Evolutionary conservation across 64 coral and sea anemone species (phyloP).

Genomic region (Actinia tenebrosa): DNA sequence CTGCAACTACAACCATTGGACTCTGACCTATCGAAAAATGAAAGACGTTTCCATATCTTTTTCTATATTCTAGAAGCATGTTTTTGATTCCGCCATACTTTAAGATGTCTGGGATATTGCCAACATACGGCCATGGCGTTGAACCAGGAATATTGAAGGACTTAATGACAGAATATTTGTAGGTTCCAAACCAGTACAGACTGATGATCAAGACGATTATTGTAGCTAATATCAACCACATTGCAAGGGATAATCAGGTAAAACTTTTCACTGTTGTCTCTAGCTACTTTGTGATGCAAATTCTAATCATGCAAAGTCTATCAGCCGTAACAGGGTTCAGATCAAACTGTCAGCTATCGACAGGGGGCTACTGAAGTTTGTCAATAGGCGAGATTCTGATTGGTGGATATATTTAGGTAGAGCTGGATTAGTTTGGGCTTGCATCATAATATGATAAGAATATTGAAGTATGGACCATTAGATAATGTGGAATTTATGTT

Average conservation of each 20-base stretch:
- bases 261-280: no score
- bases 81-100: conserved; percentile 43
- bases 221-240: neutral
- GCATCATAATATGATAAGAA: no score
- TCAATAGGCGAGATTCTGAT: no score
- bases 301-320: no score
- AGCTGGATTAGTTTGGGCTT: no score
- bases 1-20: conserved; percentile 25
- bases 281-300: no score
- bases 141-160: conserved; percentile 42
- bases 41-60: conserved; percentile 53
- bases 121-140: conserved; percentile 60
- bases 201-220: neutral
- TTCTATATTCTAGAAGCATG: conserved; percentile 49
- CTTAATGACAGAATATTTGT: conserved; percentile 19
- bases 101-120: conserved; percentile 52
- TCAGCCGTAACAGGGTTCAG: no score
- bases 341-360: no score
- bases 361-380: no score
- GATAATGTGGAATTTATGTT: no score
- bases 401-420: no score
- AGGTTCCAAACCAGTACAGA: conserved; percentile 58
- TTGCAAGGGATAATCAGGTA: neutral
- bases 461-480: no score
- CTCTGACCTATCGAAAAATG: conserved; percentile 42